Evolutionary conservation across 2,888 invertebrate genomes (phyloP).

Genomic region (Drosophila histrio): DNA sequence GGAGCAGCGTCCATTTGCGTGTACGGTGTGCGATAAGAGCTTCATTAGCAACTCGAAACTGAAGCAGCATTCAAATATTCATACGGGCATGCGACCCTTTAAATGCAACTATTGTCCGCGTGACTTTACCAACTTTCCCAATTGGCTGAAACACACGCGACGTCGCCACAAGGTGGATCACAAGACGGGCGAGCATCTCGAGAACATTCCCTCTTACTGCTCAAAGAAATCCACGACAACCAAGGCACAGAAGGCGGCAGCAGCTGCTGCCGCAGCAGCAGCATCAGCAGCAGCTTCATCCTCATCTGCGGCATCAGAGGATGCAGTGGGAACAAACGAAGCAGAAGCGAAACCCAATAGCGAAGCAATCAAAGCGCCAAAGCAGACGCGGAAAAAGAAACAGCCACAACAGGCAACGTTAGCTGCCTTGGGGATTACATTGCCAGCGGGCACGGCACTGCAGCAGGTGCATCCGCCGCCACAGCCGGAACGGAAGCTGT

Average conservation of each 20-base stretch:
- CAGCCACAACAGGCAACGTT: slow-evolving; percentile 72
- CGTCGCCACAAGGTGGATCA: slow-evolving; percentile 86
- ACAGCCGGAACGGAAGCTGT: slow-evolving; percentile 37
- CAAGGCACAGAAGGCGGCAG: slow-evolving; percentile 66
- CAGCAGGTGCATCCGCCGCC: slow-evolving; percentile 53
- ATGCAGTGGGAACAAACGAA: slow-evolving; percentile 5
- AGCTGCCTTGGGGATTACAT: slow-evolving; percentile 68
- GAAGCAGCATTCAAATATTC: slow-evolving; percentile 87
- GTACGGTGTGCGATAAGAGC: slow-evolving; percentile 86
- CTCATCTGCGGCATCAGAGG: slow-evolving; percentile 7
- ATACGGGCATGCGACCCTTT: slow-evolving; percentile 86
- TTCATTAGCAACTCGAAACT: slow-evolving; percentile 86
- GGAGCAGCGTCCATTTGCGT: slow-evolving; percentile 85
- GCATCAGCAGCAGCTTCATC: slow-evolving; percentile 20
- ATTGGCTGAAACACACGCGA: slow-evolving; percentile 87
- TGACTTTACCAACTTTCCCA: slow-evolving; percentile 87
- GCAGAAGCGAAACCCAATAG: slow-evolving; percentile 3
- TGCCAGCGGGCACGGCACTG: slow-evolving; percentile 64
- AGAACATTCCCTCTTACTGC: slow-evolving; percentile 83
- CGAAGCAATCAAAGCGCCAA: slow-evolving; percentile 25
- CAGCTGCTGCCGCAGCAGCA: slow-evolving; percentile 62
- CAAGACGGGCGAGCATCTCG: slow-evolving; percentile 83
- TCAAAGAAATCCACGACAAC: slow-evolving; percentile 81
- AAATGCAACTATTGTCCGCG: slow-evolving; percentile 87
- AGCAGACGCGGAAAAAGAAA: slow-evolving; percentile 65